Base-by-base conservation (phyloP, 2,888 invertebrate genomes). In the Pterobdella sp. region DNA sequence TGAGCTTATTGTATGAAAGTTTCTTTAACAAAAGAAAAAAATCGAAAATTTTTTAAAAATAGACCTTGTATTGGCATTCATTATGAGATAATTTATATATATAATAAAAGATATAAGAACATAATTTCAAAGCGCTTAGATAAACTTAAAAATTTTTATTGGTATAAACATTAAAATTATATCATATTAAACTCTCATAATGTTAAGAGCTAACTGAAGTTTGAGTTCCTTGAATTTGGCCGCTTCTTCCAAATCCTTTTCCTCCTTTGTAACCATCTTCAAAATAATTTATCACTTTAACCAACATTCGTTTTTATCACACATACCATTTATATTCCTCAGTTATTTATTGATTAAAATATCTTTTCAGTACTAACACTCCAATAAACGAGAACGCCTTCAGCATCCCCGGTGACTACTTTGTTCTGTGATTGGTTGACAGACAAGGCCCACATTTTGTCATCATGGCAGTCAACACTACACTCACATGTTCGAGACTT, bases 381-480 rank as follows among this genome's bases (percentile, higher is more conserved):
- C 90, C 95, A 92, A 79, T 90, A 87, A 10, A 93, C 88, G 72
- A 96, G 84, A 79, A 88, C 87, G 0, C 95, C 94, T 85, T 95
- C 94, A 0, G 91, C 90, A 2, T 91, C 93, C 22, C 94, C 95
- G 29, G 92, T 91, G 64, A 91, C 87, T 70, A 93, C 84, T 64
- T 86, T 82, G 14, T 87, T 86, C 82, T 91, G 92, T 79, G 88
- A 87, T 76, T 85, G 86, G 63, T 87, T 88, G 0, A 91, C 86
- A 76, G 74, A 77, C 73, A 84, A 74, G 0, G 82, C 80, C 85
- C 85, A 84, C 34, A 84, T 88, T 81, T 92, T 90, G 73, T 90
- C 91, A 14, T 83, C 89, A 82, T 98, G 97, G 78, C 90, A 89
- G 79, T 95, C 94, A 74, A 94, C 86, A 4, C 94, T 93, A 79